These are phyloP conservation scores for Lacerta bilineata DNA, from an alignment of 2,797 vertebrate genomes.

Conservation along the genomic window DNA sequence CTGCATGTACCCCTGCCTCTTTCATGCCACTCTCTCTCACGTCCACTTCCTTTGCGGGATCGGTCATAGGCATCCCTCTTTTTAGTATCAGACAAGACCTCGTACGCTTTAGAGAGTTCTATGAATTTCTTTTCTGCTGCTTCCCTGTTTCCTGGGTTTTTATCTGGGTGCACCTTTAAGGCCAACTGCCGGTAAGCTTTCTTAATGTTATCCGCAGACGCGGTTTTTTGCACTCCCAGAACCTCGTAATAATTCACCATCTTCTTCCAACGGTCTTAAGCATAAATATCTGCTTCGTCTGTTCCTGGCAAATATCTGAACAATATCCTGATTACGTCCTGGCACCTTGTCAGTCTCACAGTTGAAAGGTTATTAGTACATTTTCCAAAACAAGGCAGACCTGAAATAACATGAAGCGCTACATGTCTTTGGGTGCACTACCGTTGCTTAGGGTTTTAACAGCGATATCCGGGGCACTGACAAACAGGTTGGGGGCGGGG, in stretches of 20 bases:
- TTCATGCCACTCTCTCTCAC: conserved; percentile 33
- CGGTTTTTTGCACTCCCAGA: conserved; percentile 51
- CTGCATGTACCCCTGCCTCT: not conserved
- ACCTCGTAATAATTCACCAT: conserved; percentile 61
- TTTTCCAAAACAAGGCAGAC: conserved; percentile 30
- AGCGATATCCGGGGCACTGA: conserved; percentile 14
- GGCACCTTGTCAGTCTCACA: conserved; percentile 2
- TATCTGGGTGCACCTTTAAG: conserved; percentile 85
- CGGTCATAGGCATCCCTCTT: conserved; percentile 42
- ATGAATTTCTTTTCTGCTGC: conserved; percentile 82
- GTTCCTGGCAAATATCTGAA: conserved; percentile 26
- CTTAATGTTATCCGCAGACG: conserved; percentile 59
- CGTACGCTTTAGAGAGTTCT: conserved; percentile 59
- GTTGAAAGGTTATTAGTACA: conserved; percentile 4
- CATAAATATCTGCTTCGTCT: not conserved
- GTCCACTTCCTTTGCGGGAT: conserved; percentile 35
- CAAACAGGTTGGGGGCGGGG: not conserved
- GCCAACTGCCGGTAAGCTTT: conserved; percentile 81
- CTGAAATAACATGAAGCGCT: accelerated
- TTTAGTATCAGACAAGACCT: conserved; percentile 60
- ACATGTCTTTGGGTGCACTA: not conserved
- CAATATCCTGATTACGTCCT: not conserved
- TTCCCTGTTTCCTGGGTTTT: conserved; percentile 86
- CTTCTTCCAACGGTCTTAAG: conserved; percentile 48
- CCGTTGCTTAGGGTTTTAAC: not conserved